phyloP scores from a whole-genome alignment of 2,797 vertebrate species.

The Denticeps clupeoides region DNA sequence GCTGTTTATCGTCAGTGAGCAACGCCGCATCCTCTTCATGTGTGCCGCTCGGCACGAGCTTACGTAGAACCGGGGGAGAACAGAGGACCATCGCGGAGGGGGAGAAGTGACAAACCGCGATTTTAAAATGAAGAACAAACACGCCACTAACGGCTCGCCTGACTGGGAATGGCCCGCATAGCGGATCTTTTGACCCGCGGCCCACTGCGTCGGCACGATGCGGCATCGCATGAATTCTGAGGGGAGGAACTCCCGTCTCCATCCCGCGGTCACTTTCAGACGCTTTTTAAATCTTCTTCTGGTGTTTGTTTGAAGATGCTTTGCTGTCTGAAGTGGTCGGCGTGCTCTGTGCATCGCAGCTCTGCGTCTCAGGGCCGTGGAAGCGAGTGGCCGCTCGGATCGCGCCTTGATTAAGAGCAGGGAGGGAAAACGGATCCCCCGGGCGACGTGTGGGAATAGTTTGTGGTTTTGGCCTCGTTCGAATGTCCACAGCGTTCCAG shows the following conservation, averaged over 20 bases:
- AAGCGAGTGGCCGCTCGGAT: conserved; percentile 9
- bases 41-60: too few species aligned
- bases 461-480: conserved; percentile 12
- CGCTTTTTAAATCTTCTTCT: neutral
- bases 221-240: conserved; percentile 31
- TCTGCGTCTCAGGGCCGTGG: neutral
- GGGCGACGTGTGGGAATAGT: conserved; percentile 8
- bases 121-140: conserved; percentile 10
- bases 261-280: conserved; percentile 2
- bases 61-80: neutral
- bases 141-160: conserved; percentile 15
- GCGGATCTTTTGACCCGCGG: conserved; percentile 7
- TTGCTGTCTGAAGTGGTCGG: neutral
- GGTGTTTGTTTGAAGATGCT: conserved; percentile 8
- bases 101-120: conserved; percentile 1
- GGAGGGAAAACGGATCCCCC: neutral
- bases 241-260: conserved; percentile 9
- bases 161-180: conserved; percentile 15
- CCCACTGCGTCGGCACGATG: conserved; percentile 31
- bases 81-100: neutral
- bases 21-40: too few species aligned
- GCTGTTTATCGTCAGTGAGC: too few species aligned
- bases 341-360: too few species aligned
- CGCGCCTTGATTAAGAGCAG: conserved; percentile 5
- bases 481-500: conserved; percentile 10